Evolutionary conservation across 2,888 invertebrate genomes (phyloP), one percentile per base, ranked within the genome.

Genomic region (Acrobasis consociella): DNA sequence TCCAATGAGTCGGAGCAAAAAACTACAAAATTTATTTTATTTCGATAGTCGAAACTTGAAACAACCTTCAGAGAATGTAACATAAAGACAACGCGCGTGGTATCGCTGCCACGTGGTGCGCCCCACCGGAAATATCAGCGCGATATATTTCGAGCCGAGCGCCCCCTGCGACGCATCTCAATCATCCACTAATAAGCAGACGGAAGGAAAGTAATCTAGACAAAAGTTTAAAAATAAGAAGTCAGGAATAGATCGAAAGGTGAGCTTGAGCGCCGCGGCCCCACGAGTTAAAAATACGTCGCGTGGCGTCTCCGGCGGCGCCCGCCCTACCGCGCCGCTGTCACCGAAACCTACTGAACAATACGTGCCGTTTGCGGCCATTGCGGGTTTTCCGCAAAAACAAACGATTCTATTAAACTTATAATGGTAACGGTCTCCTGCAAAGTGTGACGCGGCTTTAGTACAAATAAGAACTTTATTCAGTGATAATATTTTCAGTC

Each of bases 181-280:
- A 90, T 91, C 90, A 90, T 89, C 86, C 88, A 85, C 89, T 91
- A 91, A 91, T 91, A 89, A 91, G 90, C 83, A 87, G 85, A 83
- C 87, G 89, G 89, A 89, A 90, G 90, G 87, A 89, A 89, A 89
- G 90, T 87, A 83, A 91, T 91, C 90, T 88, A 91, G 91, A 91
- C 91, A 91, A 90, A 91, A 87, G 90, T 91, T 87, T 91, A 91
- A 87, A 89, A 89, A 88, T 89, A 91, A 86, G 73, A 67, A 72
- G 80, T 78, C 85, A 83, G 81, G 81, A 92, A 91, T 91, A 91
- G 89, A 89, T 81, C 81, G 90, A 89, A 89, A 91, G 91, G 91
- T 91, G 91, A 90, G 91, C 89, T 88, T 85, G 79, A 82, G 82
- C 86, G 84, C 82, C 84, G 82, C 85, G 86, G 89, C 89, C 88